phyloP scores from a whole-genome alignment of 2,888 invertebrate species.

The Melinaea marsaeus region DNA sequence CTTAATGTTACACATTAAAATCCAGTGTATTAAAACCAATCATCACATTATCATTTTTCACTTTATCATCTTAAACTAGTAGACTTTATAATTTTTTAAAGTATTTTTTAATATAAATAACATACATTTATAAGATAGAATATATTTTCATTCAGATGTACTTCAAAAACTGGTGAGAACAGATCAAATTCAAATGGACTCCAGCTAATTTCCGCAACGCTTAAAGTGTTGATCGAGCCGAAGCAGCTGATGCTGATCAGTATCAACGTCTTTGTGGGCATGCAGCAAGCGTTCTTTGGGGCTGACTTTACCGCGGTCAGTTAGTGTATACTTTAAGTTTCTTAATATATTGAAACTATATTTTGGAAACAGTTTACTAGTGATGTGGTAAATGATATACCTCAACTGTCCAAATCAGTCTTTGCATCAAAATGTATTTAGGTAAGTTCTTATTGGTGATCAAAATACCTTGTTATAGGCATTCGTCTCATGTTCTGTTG shows the following conservation, averaged over 20 bases:
- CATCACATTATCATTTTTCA: neutral
- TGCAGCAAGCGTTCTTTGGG: constrained; percentile 83
- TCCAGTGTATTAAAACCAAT: neutral
- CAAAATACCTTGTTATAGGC: constrained; percentile 52
- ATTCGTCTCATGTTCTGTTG: constrained; percentile 77
- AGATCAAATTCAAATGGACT: constrained; percentile 57
- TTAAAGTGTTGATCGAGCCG: constrained; percentile 76
- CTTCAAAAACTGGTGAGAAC: constrained; percentile 55
- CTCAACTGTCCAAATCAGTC: too few species aligned
- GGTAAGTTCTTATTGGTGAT: neutral
- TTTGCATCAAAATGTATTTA: too few species aligned
- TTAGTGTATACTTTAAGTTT: constrained; percentile 18
- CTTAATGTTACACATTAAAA: neutral
- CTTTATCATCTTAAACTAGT: neutral
- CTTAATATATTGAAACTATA: too few species aligned
- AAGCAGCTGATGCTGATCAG: constrained; percentile 80
- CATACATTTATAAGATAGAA: neutral
- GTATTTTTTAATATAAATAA: too few species aligned
- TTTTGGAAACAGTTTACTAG: too few species aligned
- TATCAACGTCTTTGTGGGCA: constrained; percentile 82
- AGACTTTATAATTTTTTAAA: too few species aligned
- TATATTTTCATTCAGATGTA: constrained; percentile 53
- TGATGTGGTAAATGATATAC: too few species aligned
- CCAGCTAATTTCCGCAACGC: constrained; percentile 75
- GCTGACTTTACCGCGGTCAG: constrained; percentile 76